Percentiles rank a stretch among this genome's conserved stretches.
phyloP scores from a whole-genome alignment of 2,888 invertebrate species.

The Drosophila greeni region DNA sequence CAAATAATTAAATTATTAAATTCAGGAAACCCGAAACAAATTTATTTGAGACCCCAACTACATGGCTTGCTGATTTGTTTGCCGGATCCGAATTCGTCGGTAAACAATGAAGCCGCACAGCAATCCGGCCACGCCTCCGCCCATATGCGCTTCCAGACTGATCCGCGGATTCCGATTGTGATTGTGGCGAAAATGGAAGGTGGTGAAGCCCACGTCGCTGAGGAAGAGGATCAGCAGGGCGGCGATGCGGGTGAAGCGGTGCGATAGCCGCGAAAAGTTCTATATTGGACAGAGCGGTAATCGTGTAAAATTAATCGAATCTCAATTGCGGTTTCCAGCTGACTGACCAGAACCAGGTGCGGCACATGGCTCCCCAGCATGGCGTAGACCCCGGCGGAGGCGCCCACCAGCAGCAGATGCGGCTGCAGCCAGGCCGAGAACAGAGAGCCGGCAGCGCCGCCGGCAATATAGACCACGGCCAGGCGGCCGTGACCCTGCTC shows the following conservation, averaged over 20 bases:
- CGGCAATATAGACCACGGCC: slow-evolving; percentile 85
- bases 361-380: slow-evolving; percentile 91
- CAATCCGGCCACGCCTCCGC: slow-evolving; percentile 85
- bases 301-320: slow-evolving; percentile 25
- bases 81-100: slow-evolving; percentile 22
- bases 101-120: slow-evolving; percentile 64
- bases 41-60: slow-evolving; percentile 18
- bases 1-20: not conserved
- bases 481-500: slow-evolving; percentile 88
- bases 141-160: slow-evolving; percentile 86
- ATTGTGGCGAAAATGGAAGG: slow-evolving; percentile 79
- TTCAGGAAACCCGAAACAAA: not conserved
- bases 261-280: slow-evolving; percentile 79
- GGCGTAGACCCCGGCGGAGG: slow-evolving; percentile 94
- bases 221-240: slow-evolving; percentile 83
- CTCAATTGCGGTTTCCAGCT: slow-evolving; percentile 57
- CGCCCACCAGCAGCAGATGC: slow-evolving; percentile 88
- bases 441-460: slow-evolving; percentile 87
- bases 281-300: slow-evolving; percentile 67
- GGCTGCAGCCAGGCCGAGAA: slow-evolving; percentile 88
- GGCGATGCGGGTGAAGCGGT: slow-evolving; percentile 80
- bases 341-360: slow-evolving; percentile 85
- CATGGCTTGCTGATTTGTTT: not conserved
- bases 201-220: slow-evolving; percentile 83
- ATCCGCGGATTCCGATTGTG: slow-evolving; percentile 80